Conservation (phyloP, 2,888 invertebrate genomes). For the Dermolepida albohirtum region DNA sequence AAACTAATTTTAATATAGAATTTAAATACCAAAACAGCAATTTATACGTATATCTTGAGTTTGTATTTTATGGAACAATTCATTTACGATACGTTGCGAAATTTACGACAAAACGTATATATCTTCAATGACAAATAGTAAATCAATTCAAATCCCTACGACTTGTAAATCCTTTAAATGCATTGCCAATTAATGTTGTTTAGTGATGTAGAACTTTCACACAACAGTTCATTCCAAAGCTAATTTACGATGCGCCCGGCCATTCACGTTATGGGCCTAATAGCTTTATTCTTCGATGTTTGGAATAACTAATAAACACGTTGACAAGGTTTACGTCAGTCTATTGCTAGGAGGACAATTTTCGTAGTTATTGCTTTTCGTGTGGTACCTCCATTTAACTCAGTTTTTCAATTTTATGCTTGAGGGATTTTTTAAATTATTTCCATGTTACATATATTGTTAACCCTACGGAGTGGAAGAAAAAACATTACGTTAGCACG, state of each 20-base stretch:
- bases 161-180: conserved; percentile 35
- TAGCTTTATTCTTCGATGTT: conserved; percentile 19
- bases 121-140: conserved; percentile 7
- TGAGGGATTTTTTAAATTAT: too few species aligned
- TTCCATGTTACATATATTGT: too few species aligned
- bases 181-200: conserved; percentile 35
- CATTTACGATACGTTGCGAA: background rate
- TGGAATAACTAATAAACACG: conserved; percentile 23
- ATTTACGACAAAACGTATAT: conserved; percentile 6
- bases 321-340: conserved; percentile 17
- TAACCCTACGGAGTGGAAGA: too few species aligned
- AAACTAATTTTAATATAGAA: too few species aligned
- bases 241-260: conserved; percentile 19
- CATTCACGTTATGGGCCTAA: conserved; percentile 5
- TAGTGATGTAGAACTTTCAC: conserved; percentile 26
- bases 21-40: too few species aligned
- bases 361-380: too few species aligned
- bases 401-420: too few species aligned
- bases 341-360: background rate
- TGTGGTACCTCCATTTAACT: too few species aligned
- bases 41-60: background rate
- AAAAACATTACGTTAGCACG: too few species aligned
- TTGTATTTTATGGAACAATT: background rate
- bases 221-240: conserved; percentile 21
- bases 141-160: conserved; percentile 30